Evolutionary conservation across 2,113 vertebrate genomes (phyloP).

Genomic region (Ciconia maguari): DNA sequence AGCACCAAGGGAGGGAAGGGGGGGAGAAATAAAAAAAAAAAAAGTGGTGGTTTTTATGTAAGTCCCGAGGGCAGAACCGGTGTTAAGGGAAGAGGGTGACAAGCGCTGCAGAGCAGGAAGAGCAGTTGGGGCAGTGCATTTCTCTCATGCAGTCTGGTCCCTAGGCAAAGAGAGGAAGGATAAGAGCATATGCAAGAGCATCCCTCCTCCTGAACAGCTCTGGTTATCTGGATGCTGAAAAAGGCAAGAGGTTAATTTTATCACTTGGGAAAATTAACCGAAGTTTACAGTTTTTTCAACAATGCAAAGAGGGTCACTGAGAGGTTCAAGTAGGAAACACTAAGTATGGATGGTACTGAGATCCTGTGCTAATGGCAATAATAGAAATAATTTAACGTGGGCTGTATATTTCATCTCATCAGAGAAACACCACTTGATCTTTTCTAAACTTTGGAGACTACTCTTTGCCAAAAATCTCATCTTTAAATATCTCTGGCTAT

Average conservation of each 20-base stretch:
- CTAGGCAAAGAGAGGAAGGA: background rate
- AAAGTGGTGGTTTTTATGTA: background rate
- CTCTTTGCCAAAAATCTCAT: background rate
- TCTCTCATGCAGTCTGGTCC: background rate
- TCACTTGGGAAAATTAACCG: background rate
- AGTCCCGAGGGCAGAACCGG: background rate
- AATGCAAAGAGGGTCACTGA: background rate
- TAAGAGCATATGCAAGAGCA: background rate
- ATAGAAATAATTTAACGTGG: background rate
- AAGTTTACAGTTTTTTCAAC: background rate
- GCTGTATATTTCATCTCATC: background rate
- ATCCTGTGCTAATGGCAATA: background rate
- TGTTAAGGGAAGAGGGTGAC: background rate
- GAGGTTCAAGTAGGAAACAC: background rate
- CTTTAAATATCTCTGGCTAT: background rate
- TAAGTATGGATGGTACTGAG: background rate
- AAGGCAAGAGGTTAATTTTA: background rate
- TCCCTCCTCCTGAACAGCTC: accelerated
- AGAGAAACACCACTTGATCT: background rate
- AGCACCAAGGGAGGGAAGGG: background rate
- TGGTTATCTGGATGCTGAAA: background rate
- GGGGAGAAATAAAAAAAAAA: background rate
- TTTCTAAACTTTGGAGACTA: background rate
- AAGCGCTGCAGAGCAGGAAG: background rate
- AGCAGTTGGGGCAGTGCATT: accelerated